Conservation (phyloP, 2,888 invertebrate genomes). For the Sialis fuliginosa region DNA sequence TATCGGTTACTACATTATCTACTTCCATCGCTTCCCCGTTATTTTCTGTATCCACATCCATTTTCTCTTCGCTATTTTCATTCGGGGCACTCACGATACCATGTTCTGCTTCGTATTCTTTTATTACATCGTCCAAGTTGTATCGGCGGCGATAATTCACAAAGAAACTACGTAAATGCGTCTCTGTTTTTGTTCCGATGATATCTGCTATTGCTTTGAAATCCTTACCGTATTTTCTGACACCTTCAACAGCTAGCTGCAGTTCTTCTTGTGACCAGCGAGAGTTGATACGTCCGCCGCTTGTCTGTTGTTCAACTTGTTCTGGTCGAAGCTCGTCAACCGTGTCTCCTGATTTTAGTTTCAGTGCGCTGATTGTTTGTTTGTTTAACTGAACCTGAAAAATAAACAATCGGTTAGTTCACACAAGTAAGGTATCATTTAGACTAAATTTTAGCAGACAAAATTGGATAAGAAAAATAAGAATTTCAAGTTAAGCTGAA, state of each 20-base stretch:
- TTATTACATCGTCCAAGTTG: conserved; percentile 70
- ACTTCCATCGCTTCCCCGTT: conserved; percentile 2
- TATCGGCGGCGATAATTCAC: conserved; percentile 77
- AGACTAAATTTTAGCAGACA: too few species aligned
- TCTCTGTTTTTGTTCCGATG: conserved; percentile 87
- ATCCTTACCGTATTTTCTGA: conserved; percentile 68
- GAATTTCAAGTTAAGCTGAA: too few species aligned
- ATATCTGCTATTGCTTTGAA: conserved; percentile 90
- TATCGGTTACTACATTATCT: not conserved
- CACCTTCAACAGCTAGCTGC: conserved; percentile 77
- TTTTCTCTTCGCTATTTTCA: conserved; percentile 12
- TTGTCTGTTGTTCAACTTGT: conserved; percentile 27
- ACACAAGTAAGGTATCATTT: not conserved
- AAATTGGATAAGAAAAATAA: too few species aligned
- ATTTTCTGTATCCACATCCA: conserved; percentile 14
- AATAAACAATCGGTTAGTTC: conserved; percentile 13
- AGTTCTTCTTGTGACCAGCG: conserved; percentile 90
- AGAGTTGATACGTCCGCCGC: conserved; percentile 50
- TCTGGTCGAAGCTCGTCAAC: conserved; percentile 24
- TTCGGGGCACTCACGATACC: conserved; percentile 24
- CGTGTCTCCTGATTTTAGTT: conserved; percentile 47
- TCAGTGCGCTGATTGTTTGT: conserved; percentile 73
- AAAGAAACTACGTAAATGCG: conserved; percentile 82
- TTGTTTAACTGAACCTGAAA: conserved; percentile 87
- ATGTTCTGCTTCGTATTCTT: conserved; percentile 69